phyloP scores from a whole-genome alignment of 2,797 vertebrate genomes.

The Notolepis coatsorum region DNA sequence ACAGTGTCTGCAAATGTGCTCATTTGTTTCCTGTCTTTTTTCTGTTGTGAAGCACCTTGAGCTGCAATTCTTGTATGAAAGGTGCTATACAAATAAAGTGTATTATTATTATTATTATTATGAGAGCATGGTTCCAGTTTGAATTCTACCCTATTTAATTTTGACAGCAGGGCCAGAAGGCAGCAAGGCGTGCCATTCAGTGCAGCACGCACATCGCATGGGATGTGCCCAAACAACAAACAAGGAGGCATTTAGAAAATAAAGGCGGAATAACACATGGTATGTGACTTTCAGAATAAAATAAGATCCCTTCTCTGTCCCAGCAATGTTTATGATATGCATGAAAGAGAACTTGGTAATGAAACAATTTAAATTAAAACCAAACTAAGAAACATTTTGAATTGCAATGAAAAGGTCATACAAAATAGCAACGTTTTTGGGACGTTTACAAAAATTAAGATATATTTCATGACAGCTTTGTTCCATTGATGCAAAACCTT shows the following conservation, averaged over 20 bases:
- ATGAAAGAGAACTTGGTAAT: constrained; percentile 4
- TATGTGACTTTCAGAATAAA: constrained; percentile 32
- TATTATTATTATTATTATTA: too few species aligned
- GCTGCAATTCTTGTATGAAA: too few species aligned
- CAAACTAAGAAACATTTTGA: constrained; percentile 17
- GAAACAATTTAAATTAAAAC: constrained; percentile 29
- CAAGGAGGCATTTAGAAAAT: constrained; percentile 26
- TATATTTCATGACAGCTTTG: constrained; percentile 14
- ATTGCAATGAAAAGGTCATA: constrained; percentile 1
- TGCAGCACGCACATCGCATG: constrained; percentile 36
- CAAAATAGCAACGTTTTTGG: background rate
- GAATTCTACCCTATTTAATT: too few species aligned
- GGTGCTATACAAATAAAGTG: too few species aligned
- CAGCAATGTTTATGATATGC: constrained; percentile 28
- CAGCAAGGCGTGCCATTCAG: too few species aligned
- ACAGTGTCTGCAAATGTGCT: too few species aligned
- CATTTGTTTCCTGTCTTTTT: too few species aligned
- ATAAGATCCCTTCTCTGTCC: constrained; percentile 16
- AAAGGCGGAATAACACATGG: constrained; percentile 43
- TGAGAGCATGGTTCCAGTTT: too few species aligned
- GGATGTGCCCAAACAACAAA: constrained; percentile 40
- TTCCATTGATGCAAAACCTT: constrained; percentile 11
- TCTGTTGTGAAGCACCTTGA: too few species aligned
- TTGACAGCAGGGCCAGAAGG: constrained; percentile 62
- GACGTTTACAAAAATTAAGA: constrained; percentile 16